These are phyloP conservation scores for Anableps anableps DNA, from an alignment of 2,797 vertebrate species.

Conservation along the genomic window DNA sequence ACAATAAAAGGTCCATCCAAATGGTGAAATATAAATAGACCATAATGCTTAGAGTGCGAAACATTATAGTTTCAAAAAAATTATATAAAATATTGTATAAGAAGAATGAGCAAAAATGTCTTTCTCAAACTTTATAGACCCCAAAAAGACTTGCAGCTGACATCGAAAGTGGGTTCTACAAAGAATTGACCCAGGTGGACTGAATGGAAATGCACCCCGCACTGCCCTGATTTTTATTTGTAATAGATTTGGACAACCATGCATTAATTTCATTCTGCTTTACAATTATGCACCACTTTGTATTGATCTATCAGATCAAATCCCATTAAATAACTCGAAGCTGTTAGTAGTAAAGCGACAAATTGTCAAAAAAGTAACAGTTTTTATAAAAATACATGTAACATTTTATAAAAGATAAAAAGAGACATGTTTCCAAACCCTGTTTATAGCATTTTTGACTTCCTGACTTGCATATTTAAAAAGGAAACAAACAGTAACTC, in stretches of 20 bases:
- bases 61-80: neutral
- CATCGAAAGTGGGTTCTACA: neutral
- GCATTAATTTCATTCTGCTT: neutral
- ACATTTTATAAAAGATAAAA: neutral
- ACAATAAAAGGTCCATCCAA: neutral
- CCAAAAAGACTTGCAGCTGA: neutral
- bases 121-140: neutral
- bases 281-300: neutral
- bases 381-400: neutral
- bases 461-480: neutral
- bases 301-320: neutral
- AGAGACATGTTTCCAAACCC: neutral
- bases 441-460: neutral
- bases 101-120: neutral
- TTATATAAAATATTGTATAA: neutral
- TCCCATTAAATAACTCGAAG: neutral
- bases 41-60: neutral
- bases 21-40: neutral
- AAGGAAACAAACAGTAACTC: conserved; percentile 42
- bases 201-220: neutral
- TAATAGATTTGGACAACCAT: neutral
- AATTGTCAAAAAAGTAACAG: neutral
- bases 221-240: neutral
- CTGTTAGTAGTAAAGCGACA: neutral
- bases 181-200: neutral